A percentile compares a stretch with the other conserved stretches of the same genome.
phyloP scores from a whole-genome alignment of 2,888 invertebrate species.

The Tholera decimalis region DNA sequence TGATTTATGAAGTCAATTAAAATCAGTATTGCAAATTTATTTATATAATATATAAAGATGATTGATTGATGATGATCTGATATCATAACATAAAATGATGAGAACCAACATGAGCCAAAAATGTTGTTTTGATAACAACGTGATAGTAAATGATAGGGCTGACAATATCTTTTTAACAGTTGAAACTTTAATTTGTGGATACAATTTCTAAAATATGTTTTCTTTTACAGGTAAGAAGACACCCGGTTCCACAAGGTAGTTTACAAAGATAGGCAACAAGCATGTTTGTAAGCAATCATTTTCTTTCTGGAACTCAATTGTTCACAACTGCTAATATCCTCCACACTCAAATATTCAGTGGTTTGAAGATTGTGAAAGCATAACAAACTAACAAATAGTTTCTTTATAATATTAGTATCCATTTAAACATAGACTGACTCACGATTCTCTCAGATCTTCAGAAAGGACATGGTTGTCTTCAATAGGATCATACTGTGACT shows the following conservation, averaged over 20 bases:
- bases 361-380: background rate
- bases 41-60: too few species aligned
- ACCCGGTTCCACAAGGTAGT: background rate
- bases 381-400: background rate
- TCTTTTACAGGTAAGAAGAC: conserved; percentile 34
- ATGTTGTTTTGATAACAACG: conserved; percentile 83
- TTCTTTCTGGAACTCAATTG: background rate
- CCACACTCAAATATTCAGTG: too few species aligned
- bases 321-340: too few species aligned
- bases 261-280: background rate
- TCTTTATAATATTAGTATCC: too few species aligned
- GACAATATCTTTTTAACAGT: conserved; percentile 64
- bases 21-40: too few species aligned
- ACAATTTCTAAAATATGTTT: conserved; percentile 7
- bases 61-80: conserved; percentile 10
- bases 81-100: conserved; percentile 72
- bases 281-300: background rate
- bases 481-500: background rate
- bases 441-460: background rate
- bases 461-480: conserved; percentile 2
- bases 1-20: too few species aligned
- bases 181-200: conserved; percentile 1
- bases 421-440: background rate
- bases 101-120: conserved; percentile 84
- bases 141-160: conserved; percentile 89